A percentile compares a stretch with the other conserved stretches of the same genome.
Conservation (phyloP, 2,797 vertebrate species). For the Trichosurus vulpecula region DNA sequence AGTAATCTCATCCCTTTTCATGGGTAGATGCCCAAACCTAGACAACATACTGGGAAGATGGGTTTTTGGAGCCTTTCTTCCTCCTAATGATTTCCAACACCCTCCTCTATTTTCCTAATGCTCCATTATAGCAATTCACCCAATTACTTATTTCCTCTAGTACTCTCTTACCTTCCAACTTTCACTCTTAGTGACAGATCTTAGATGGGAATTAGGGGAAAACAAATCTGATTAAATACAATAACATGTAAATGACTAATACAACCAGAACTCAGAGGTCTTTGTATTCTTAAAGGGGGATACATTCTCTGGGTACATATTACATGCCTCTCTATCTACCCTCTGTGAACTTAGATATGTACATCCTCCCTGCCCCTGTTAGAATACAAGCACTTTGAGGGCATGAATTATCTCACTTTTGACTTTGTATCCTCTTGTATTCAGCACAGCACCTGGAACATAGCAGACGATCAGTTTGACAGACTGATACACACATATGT, state of each 20-base stretch:
- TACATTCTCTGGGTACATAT: background rate
- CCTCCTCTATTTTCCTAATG: background rate
- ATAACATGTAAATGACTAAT: background rate
- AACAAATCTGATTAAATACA: background rate
- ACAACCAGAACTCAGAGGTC: background rate
- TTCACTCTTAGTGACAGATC: background rate
- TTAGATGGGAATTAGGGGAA: background rate
- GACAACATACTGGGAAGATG: background rate
- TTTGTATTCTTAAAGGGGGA: background rate
- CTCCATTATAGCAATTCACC: background rate
- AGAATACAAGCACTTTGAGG: background rate
- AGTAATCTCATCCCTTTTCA: background rate
- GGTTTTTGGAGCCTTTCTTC: background rate
- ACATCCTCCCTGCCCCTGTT: no score
- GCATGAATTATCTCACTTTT: background rate
- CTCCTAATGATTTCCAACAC: background rate
- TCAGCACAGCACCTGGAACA: no score
- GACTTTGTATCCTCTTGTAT: no score
- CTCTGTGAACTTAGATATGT: no score
- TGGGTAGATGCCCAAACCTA: background rate
- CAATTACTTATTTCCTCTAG: background rate
- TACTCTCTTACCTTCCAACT: background rate
- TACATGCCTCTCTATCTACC: background rate
- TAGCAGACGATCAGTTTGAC: no score
- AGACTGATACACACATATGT: background rate